Conservation (phyloP, 1,140 invertebrate species). For the Pteromalus puparum region DNA sequence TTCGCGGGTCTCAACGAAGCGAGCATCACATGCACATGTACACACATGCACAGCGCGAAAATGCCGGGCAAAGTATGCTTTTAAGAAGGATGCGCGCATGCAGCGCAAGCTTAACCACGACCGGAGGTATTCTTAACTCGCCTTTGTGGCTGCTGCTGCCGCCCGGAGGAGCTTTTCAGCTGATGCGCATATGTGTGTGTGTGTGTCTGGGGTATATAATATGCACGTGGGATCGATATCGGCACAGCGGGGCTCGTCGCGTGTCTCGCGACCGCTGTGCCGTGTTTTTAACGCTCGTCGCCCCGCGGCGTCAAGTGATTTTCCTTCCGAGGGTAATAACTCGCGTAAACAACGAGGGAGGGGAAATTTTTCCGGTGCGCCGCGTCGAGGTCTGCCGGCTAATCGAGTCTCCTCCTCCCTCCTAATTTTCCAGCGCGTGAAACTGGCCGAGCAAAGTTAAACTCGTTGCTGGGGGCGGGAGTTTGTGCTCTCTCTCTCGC, state of each 20-base stretch:
- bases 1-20: not conserved
- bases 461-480: not conserved
- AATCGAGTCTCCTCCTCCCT: not conserved
- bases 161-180: not conserved
- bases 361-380: no score
- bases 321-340: not conserved
- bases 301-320: not conserved
- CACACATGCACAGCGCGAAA: not conserved
- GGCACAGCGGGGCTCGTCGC: not conserved
- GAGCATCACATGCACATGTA: no score
- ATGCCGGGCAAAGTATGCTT: slow-evolving; percentile 48
- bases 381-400: not conserved
- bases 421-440: slow-evolving; percentile 31
- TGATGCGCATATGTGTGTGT: no score
- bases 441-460: slow-evolving; percentile 18
- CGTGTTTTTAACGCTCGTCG: not conserved
- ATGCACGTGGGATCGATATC: not conserved
- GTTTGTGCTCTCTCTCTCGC: not conserved
- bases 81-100: slow-evolving; percentile 61
- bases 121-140: slow-evolving; percentile 67
- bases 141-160: slow-evolving; percentile 58
- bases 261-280: not conserved
- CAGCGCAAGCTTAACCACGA: not conserved
- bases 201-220: not conserved
- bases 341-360: not conserved